Evolutionary conservation across 2,797 vertebrate genomes (phyloP).

Genomic region (Schizopygopsis malacanthus): DNA sequence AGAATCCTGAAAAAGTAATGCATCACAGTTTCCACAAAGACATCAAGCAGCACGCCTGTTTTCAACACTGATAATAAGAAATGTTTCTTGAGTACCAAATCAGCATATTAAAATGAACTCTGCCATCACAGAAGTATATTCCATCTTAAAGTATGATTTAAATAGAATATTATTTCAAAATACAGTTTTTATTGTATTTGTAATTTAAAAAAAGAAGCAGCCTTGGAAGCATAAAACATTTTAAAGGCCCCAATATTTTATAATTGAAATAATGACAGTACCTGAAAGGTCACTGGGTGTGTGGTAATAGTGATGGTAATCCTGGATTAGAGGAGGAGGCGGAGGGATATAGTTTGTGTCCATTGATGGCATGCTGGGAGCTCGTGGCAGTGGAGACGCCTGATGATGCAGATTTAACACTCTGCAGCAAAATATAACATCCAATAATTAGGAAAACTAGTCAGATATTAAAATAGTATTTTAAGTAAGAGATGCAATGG

Average conservation of each 20-base stretch:
- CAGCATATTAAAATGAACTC: not conserved
- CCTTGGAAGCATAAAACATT: not conserved
- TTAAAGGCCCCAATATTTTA: not conserved
- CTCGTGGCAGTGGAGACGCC: constrained; percentile 89
- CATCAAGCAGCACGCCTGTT: not conserved
- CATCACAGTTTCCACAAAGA: not conserved
- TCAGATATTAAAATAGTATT: too few relatives aligned
- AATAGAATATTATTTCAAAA: not conserved
- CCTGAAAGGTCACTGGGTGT: constrained; percentile 86
- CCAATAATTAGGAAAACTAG: not conserved
- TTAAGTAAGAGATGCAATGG: not conserved
- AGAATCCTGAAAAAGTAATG: not conserved
- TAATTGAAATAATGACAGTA: not conserved
- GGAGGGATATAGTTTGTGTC: constrained; percentile 97
- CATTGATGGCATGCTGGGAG: constrained; percentile 93
- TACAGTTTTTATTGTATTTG: not conserved
- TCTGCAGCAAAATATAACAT: constrained; percentile 62
- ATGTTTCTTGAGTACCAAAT: not conserved
- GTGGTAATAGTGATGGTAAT: constrained; percentile 97
- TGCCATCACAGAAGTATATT: not conserved
- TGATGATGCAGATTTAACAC: constrained; percentile 91
- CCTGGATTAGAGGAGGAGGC: constrained; percentile 91
- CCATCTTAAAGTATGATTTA: not conserved
- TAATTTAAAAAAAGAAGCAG: not conserved
- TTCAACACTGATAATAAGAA: not conserved